A percentile compares a stretch with the other conserved stretches of the same genome.
Evolutionary conservation across 2,797 vertebrate species (phyloP).

Genomic region (Argyrosomus regius): DNA sequence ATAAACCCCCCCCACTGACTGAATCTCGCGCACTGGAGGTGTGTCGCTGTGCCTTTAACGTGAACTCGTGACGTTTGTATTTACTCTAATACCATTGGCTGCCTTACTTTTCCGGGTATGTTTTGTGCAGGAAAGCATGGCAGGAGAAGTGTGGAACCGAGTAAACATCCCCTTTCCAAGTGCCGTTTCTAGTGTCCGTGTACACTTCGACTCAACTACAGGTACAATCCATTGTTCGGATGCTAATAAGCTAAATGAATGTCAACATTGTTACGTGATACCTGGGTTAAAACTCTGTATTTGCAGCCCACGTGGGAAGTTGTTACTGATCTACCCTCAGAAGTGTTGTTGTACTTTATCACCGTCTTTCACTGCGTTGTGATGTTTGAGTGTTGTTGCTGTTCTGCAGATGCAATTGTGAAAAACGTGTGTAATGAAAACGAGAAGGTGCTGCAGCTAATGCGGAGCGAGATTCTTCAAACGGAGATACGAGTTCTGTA

Average conservation of each 20-base stretch:
- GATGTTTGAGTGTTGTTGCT: not conserved
- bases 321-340: not conserved
- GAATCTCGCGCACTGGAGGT: not conserved
- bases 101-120: conserved; percentile 36
- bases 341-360: too few species aligned
- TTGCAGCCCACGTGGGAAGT: conserved; percentile 47
- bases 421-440: conserved; percentile 74
- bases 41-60: conserved; percentile 45
- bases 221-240: conserved; percentile 52
- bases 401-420: conserved; percentile 76
- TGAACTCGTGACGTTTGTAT: conserved; percentile 33
- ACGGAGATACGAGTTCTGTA: conserved; percentile 88
- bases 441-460: conserved; percentile 62
- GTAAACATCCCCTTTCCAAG: conserved; percentile 75
- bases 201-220: conserved; percentile 60
- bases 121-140: conserved; percentile 69
- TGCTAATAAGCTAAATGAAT: rapidly evolving
- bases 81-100: conserved; percentile 55
- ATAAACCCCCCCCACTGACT: too few species aligned
- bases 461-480: conserved; percentile 83
- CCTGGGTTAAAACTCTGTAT: not conserved
- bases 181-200: conserved; percentile 66
- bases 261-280: not conserved
- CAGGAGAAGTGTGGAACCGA: conserved; percentile 81
- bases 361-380: rapidly evolving